Conservation (phyloP, 2,888 invertebrate species). For the Aporophyla lueneburgensis region DNA sequence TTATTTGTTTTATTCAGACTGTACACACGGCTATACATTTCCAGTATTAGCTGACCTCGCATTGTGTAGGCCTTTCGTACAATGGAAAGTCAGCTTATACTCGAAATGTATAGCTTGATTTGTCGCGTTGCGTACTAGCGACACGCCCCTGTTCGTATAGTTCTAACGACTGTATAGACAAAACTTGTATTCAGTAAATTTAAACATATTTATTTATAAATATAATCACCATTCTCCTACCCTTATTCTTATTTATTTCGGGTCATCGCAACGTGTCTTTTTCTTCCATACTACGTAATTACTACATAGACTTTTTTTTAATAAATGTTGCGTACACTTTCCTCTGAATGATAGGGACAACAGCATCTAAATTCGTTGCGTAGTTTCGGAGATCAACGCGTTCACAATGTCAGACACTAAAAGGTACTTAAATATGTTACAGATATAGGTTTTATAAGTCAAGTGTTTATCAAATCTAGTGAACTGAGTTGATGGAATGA, state of each 20-base stretch:
- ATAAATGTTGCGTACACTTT: too few relatives aligned
- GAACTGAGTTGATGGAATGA: background rate
- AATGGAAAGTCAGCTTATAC: too few relatives aligned
- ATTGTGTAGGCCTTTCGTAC: too few relatives aligned
- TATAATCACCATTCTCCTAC: background rate
- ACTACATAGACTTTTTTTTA: background rate
- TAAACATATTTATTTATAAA: background rate
- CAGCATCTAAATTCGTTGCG: background rate
- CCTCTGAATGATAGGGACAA: background rate
- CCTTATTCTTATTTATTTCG: background rate
- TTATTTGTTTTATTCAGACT: slow-evolving; percentile 34
- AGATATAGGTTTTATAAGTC: background rate
- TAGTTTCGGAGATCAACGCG: background rate
- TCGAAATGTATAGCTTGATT: too few relatives aligned
- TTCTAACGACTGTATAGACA: too few relatives aligned
- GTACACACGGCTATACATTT: background rate
- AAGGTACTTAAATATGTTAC: background rate
- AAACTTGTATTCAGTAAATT: too few relatives aligned
- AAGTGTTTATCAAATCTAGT: slow-evolving; percentile 3
- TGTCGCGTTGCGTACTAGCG: too few relatives aligned
- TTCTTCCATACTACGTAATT: background rate
- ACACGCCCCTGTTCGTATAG: too few relatives aligned
- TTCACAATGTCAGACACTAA: background rate
- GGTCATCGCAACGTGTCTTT: background rate
- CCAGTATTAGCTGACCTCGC: too few relatives aligned